These are phyloP conservation scores for Parazoanthus darwini DNA, from an alignment of 92 coral and sea anemone genomes.

Conservation along the genomic window DNA sequence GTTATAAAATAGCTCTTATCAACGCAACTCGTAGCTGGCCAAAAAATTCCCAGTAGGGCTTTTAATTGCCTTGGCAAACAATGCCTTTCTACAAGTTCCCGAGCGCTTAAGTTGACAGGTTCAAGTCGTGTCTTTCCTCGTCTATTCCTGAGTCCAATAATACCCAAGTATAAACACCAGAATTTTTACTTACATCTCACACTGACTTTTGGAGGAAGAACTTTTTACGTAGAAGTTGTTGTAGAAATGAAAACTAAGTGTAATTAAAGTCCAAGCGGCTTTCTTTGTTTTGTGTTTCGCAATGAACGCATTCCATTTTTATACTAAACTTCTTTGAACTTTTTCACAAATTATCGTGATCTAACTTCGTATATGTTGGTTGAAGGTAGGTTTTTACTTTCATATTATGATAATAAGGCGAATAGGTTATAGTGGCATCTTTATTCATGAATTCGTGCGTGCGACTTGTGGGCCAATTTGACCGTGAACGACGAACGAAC, in stretches of 20 bases:
- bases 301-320: constrained; percentile 25
- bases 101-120: constrained; percentile 29
- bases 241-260: constrained; percentile 19
- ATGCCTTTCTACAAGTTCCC: constrained; percentile 48
- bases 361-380: not conserved
- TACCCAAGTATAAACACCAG: not conserved
- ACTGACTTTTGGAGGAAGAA: constrained; percentile 24
- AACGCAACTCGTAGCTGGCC: constrained; percentile 45
- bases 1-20: constrained; percentile 44
- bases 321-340: not conserved
- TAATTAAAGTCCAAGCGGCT: constrained; percentile 33
- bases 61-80: constrained; percentile 72
- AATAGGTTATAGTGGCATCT: constrained; percentile 67
- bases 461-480: constrained; percentile 70
- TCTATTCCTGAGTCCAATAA: not conserved
- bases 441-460: constrained; percentile 80
- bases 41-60: constrained; percentile 61
- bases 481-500: constrained; percentile 26
- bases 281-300: constrained; percentile 43
- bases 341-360: not conserved
- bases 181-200: not conserved
- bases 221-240: constrained; percentile 10
- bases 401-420: constrained; percentile 86
- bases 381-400: constrained; percentile 34
- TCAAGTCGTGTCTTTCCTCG: constrained; percentile 13